Percentiles rank a stretch among this genome's conserved stretches.
Conservation (phyloP, 2,113 vertebrate genomes). For the Nerophis lumbriciformis region DNA sequence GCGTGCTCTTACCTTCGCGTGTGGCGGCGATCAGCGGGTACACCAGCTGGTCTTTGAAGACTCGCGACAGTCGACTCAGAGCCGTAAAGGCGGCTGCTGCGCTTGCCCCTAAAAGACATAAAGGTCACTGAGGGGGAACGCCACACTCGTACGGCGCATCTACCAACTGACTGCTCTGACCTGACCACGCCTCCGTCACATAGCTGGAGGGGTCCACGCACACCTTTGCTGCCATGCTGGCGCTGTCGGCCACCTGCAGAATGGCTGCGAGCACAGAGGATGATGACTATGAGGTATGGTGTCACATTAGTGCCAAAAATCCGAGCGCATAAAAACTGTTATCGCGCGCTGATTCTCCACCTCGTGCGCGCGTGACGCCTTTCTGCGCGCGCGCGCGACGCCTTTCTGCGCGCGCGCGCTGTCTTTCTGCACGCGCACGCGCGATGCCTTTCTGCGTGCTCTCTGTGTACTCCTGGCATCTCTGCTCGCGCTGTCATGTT, state of each 20-base stretch:
- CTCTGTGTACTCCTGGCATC: too few relatives aligned
- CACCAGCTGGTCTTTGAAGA: conserved; percentile 91
- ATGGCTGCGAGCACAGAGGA: conserved; percentile 65
- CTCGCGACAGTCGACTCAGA: conserved; percentile 82
- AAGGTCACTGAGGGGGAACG: neutral
- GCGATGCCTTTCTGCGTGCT: too few relatives aligned
- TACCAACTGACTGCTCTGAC: conserved; percentile 56
- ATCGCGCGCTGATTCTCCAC: too few relatives aligned
- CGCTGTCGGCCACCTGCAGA: conserved; percentile 74
- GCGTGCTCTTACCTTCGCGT: conserved; percentile 78
- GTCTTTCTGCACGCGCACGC: too few relatives aligned
- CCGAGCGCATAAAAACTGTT: too few relatives aligned
- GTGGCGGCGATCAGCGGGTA: conserved; percentile 88
- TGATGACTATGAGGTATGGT: neutral
- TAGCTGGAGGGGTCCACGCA: conserved; percentile 77
- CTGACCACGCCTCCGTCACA: conserved; percentile 69
- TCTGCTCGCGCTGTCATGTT: too few relatives aligned
- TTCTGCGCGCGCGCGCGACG: too few relatives aligned
- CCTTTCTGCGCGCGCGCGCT: too few relatives aligned
- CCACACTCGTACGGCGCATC: rapidly evolving
- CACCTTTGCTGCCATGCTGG: conserved; percentile 75
- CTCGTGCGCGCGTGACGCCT: too few relatives aligned
- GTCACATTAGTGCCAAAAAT: too few relatives aligned
- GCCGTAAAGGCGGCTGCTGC: conserved; percentile 78
- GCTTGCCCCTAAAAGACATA: conserved; percentile 61